phyloP scores from a whole-genome alignment of 2,888 invertebrate genomes.

The Papilio gigon region DNA sequence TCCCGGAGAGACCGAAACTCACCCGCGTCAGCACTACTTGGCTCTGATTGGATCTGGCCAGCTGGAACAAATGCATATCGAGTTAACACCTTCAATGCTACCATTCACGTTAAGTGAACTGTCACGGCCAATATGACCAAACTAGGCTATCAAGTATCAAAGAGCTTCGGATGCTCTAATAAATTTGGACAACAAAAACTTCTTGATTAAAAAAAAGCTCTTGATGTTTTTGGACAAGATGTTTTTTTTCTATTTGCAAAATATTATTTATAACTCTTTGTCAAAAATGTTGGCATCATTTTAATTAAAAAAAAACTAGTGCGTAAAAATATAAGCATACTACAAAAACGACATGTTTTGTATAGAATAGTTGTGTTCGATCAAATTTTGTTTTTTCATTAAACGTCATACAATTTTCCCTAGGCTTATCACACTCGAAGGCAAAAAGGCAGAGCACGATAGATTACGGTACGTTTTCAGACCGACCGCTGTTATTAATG shows the following conservation, averaged over 20 bases:
- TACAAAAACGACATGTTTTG: neutral
- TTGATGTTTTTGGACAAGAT: neutral
- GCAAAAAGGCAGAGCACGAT: conserved; percentile 24
- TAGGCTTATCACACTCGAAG: conserved; percentile 31
- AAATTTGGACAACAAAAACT: neutral
- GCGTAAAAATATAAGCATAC: neutral
- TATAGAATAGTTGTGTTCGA: neutral
- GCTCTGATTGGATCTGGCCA: conserved; percentile 86
- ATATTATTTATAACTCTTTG: neutral
- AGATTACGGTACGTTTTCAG: conserved; percentile 40
- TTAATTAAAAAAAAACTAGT: neutral
- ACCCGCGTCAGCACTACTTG: conserved; percentile 86
- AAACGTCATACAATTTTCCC: conserved; percentile 18
- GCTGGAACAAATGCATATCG: conserved; percentile 68
- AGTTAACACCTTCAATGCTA: neutral
- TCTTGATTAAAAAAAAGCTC: neutral
- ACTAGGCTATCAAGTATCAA: too few relatives aligned
- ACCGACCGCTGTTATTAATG: conserved; percentile 39
- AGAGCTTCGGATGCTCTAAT: neutral
- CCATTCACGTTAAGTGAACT: neutral
- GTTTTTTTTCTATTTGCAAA: neutral
- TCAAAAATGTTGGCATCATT: neutral
- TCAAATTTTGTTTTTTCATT: conserved; percentile 12
- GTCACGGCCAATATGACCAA: too few relatives aligned
- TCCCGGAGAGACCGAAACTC: conserved; percentile 85